phyloP scores from a whole-genome alignment of 2,113 vertebrate species.

The Tyto alba region DNA sequence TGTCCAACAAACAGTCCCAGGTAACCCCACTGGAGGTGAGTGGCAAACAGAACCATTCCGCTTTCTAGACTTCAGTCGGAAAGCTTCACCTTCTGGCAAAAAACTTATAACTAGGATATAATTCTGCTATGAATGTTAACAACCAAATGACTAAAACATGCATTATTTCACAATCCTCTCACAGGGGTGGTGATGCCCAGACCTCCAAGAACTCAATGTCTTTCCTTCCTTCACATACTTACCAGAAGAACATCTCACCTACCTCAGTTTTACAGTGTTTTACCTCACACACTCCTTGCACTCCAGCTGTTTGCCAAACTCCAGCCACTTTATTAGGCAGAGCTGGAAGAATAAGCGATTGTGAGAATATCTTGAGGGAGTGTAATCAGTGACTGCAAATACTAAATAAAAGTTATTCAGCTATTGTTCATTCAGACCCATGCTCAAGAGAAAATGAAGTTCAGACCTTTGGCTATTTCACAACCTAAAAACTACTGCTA shows the following conservation, averaged over 20 bases:
- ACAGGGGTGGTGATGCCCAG: background rate
- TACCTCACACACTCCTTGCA: background rate
- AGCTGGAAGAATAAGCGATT: background rate
- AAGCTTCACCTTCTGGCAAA: background rate
- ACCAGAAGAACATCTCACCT: background rate
- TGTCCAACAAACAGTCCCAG: background rate
- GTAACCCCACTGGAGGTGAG: background rate
- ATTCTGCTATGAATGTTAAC: background rate
- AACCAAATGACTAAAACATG: background rate
- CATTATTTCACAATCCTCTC: background rate
- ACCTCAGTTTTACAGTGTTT: background rate
- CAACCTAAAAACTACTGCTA: background rate
- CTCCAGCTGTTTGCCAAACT: background rate
- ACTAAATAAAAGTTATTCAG: background rate
- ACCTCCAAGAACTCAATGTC: background rate
- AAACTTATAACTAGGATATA: background rate
- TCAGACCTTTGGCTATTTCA: background rate
- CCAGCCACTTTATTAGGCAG: background rate
- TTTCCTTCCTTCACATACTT: background rate
- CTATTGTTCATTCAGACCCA: constrained; percentile 8
- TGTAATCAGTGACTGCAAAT: background rate
- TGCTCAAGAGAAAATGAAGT: background rate
- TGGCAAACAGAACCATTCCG: background rate
- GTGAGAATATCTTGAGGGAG: background rate
- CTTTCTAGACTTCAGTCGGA: background rate